phyloP scores from a whole-genome alignment of 2,113 vertebrate genomes.

The Prolemur simus region DNA sequence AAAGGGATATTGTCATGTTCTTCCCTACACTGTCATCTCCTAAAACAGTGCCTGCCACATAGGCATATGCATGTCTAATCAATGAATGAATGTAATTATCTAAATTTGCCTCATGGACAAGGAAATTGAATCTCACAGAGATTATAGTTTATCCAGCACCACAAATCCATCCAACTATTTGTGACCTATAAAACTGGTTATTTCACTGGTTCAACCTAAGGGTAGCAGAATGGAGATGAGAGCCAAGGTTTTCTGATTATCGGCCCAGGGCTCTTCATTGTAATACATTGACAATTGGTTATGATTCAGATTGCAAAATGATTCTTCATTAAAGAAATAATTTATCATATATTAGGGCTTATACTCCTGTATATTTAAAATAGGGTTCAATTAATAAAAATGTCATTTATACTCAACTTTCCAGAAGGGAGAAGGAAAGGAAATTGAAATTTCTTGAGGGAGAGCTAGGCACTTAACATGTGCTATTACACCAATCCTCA shows the following conservation, averaged over 20 bases:
- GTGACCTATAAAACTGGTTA: background rate
- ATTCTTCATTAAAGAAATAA: slow-evolving; percentile 6
- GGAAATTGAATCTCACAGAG: background rate
- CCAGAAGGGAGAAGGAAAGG: background rate
- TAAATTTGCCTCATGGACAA: background rate
- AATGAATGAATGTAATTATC: background rate
- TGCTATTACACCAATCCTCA: background rate
- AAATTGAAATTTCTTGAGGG: slow-evolving; percentile 2
- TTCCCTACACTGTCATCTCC: background rate
- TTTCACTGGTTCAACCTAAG: background rate
- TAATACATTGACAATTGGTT: background rate
- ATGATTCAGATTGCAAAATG: background rate
- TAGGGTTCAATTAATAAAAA: background rate
- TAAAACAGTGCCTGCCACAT: background rate
- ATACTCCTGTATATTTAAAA: background rate
- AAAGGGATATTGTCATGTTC: background rate
- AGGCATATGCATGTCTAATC: background rate
- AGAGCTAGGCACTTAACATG: background rate
- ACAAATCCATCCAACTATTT: background rate
- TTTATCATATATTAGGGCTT: background rate
- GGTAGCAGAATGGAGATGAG: background rate
- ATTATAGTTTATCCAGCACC: background rate
- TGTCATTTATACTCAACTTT: background rate
- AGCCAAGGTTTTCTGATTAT: background rate
- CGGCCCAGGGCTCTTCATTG: background rate